A percentile compares a stretch with the other conserved stretches of the same genome.
phyloP scores from a whole-genome alignment of 2,797 vertebrate genomes.

The Lithobates pipiens region DNA sequence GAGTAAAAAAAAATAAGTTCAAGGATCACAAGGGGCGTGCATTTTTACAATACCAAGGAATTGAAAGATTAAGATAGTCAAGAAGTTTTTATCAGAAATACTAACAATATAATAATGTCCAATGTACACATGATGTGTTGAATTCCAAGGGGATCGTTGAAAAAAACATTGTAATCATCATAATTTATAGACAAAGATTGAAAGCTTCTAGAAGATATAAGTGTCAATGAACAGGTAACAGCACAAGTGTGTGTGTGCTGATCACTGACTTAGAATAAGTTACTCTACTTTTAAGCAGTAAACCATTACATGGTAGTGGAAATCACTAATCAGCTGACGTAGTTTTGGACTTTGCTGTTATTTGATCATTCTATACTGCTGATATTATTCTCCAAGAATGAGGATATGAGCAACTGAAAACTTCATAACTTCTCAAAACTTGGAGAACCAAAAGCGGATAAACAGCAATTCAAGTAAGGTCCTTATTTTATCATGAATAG shows the following conservation, averaged over 20 bases:
- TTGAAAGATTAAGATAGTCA: background rate
- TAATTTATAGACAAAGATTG: background rate
- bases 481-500: background rate
- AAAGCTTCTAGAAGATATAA: background rate
- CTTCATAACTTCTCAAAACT: background rate
- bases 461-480: conserved; percentile 35
- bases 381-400: background rate
- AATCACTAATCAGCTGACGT: conserved; percentile 47
- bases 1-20: conserved; percentile 1
- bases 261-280: background rate
- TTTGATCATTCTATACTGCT: conserved; percentile 8
- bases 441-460: background rate
- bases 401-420: conserved; percentile 1
- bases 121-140: background rate
- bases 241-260: background rate
- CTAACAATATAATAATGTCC: background rate
- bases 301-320: conserved; percentile 21
- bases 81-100: conserved; percentile 8
- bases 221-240: background rate
- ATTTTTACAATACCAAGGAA: background rate
- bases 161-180: background rate
- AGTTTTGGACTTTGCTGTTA: conserved; percentile 60
- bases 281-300: conserved; percentile 7
- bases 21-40: conserved; percentile 23
- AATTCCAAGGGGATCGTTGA: background rate